Conservation (phyloP, 2,888 invertebrate species). For the Cetonia aurata region DNA sequence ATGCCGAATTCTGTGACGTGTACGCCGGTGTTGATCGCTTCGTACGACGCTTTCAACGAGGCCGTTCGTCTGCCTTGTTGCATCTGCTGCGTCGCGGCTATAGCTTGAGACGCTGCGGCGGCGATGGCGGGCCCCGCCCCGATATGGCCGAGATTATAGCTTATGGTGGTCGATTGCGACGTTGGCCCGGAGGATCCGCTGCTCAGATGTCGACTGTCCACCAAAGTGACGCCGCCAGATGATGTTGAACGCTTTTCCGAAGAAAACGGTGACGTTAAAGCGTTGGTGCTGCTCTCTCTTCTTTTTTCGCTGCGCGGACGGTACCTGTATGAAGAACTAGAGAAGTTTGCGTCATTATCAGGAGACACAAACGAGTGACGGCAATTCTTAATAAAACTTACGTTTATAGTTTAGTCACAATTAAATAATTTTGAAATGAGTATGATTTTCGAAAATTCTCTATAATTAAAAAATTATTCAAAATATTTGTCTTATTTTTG, state of each 20-base stretch:
- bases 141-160: slow-evolving; percentile 83
- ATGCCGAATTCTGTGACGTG: slow-evolving; percentile 76
- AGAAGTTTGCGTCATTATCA: background rate
- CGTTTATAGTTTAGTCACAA: no score
- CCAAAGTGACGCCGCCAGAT: slow-evolving; percentile 55
- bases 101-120: slow-evolving; percentile 95
- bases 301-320: slow-evolving; percentile 81
- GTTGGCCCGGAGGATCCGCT: slow-evolving; percentile 46
- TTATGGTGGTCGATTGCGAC: slow-evolving; percentile 67
- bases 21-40: slow-evolving; percentile 81
- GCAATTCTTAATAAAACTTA: no score
- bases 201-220: slow-evolving; percentile 57
- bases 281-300: slow-evolving; percentile 76
- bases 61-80: slow-evolving; percentile 94
- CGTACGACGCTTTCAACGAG: slow-evolving; percentile 94
- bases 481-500: no score
- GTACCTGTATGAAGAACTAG: slow-evolving; percentile 58
- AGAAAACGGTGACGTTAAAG: slow-evolving; percentile 58
- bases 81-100: slow-evolving; percentile 97
- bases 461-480: no score
- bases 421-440: no score
- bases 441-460: no score
- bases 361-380: no score
- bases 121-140: slow-evolving; percentile 93
- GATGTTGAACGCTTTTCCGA: slow-evolving; percentile 67